Evolutionary conservation across 2,113 vertebrate species (phyloP).

Genomic region (Serilophus lunatus): DNA sequence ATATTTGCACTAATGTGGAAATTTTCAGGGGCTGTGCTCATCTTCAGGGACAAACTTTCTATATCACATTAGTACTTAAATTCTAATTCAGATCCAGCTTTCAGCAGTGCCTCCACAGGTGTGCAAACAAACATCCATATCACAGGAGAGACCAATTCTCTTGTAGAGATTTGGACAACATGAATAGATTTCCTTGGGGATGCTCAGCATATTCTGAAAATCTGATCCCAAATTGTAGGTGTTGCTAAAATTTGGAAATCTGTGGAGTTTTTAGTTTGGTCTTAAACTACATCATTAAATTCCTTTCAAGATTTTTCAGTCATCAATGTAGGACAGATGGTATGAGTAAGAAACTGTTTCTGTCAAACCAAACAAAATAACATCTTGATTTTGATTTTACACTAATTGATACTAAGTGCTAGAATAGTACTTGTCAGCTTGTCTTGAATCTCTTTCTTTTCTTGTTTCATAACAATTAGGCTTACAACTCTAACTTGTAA

Average conservation of each 20-base stretch:
- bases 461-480: neutral
- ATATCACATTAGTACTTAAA: neutral
- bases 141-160: neutral
- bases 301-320: neutral
- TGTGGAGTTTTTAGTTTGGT: neutral
- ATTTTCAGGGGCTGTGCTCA: neutral
- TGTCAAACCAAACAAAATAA: neutral
- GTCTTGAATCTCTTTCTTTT: neutral
- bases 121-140: neutral
- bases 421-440: neutral
- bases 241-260: neutral
- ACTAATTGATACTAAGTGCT: neutral
- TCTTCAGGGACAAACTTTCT: neutral
- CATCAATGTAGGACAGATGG: neutral
- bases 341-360: neutral
- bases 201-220: neutral
- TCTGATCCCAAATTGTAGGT: fast-evolving
- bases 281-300: neutral
- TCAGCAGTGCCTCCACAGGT: neutral
- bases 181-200: neutral
- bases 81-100: neutral
- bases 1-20: neutral
- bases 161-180: neutral
- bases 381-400: neutral
- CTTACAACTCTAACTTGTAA: neutral